phyloP scores from a whole-genome alignment of 2,888 invertebrate species.

The Zygothrica quintamaculata region DNA sequence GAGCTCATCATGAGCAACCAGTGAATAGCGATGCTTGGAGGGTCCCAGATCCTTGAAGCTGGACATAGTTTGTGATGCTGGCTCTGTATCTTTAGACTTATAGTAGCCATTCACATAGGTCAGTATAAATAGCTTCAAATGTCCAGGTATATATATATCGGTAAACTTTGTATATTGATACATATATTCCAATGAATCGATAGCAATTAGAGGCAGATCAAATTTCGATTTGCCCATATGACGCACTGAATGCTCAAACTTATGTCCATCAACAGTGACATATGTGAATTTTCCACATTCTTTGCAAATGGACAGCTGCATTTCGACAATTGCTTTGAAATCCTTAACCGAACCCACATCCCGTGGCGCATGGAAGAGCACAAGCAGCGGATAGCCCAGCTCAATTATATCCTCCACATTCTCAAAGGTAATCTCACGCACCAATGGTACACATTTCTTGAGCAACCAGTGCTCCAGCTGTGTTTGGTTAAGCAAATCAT shows the following conservation, averaged over 20 bases:
- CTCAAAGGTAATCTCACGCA: conserved; percentile 47
- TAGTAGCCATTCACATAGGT: conserved; percentile 14
- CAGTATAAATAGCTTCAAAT: conserved; percentile 45
- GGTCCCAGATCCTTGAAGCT: conserved; percentile 63
- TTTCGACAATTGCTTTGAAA: conserved; percentile 61
- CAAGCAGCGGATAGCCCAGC: conserved; percentile 40
- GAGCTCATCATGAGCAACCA: conserved; percentile 61
- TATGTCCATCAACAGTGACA: conserved; percentile 45
- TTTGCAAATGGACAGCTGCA: conserved; percentile 37
- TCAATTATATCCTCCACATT: conserved; percentile 68
- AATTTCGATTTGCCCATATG: conserved; percentile 40
- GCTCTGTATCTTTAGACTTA: not conserved
- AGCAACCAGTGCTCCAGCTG: conserved; percentile 46
- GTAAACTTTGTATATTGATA: conserved; percentile 32
- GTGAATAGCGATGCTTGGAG: conserved; percentile 61
- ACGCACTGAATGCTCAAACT: conserved; percentile 52
- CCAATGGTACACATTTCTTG: conserved; percentile 50
- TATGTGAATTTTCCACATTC: conserved; percentile 39
- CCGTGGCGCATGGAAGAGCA: conserved; percentile 51
- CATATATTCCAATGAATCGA: conserved; percentile 59
- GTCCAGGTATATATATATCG: conserved; percentile 52
- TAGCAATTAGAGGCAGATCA: conserved; percentile 63
- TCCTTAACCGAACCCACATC: conserved; percentile 50
- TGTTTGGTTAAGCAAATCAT: not conserved
- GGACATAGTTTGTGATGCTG: conserved; percentile 21